Evolutionary conservation across 2,888 invertebrate genomes (phyloP), one percentile per base, ranked within the genome.

Genomic region (Ischnura elegans): DNA sequence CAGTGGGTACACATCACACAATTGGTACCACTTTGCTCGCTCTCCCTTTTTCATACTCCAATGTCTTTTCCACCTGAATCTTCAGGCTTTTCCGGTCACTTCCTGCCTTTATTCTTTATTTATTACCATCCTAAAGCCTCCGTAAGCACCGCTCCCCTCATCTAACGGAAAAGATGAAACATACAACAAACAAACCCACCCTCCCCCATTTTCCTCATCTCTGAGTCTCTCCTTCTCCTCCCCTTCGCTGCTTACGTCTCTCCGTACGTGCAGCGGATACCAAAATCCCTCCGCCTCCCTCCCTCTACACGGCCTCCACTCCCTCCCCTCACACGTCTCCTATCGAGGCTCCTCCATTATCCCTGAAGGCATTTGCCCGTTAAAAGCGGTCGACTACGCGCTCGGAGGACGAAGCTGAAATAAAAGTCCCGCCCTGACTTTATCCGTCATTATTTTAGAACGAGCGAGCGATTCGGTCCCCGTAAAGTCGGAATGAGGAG

Each of bases 361-460:
- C 66, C 43, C 61, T 45, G n/a, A n/a, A 55, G 55, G 29, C 42
- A 55, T 51, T 55, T 55, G 29, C 87, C 36, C 66, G 61, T 43
- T 90, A 90, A 90, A 36, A 55, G 90, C 61, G 90, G 90, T 47
- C 19, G 61, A 90, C 61, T 61, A 21, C 10, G 43, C n/a, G 43
- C 8, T 16, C n/a, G 43, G 61, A 90, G 90, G 90, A 76, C 76
- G 43, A 90, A 25, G 36, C 45, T 21, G 87, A 87, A 55, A 76
- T 76, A 76, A 76, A 76, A 76, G 76, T 87, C 87, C 55, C 42
- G 16, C 61, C 61, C 61, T n/a, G 90, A 61, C 90, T 90, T 90
- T 90, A 90, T 90, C 61, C 61, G 90, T 90, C 61, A 90, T 90
- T 90, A 90, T 90, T 61, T 61, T 21, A 36, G 29, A 76, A 61